Base-by-base conservation (phyloP, 2,888 invertebrate species). In the Nasonia oneida region DNA sequence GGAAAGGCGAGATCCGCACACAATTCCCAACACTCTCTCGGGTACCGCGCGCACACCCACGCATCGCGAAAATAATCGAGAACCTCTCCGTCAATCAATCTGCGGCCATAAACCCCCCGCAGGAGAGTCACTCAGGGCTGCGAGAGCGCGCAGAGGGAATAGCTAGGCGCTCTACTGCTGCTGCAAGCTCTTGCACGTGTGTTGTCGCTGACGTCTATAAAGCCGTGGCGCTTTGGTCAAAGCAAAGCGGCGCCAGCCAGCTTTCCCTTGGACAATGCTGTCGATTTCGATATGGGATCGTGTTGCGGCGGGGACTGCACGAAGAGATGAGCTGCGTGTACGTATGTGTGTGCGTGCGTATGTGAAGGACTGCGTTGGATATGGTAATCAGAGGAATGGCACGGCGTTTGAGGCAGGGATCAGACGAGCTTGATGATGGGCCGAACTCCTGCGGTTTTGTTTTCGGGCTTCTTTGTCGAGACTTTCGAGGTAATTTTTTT, bases 201-300 rank as follows among this genome's bases (percentile, higher is more conserved):
- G n/a, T n/a, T 85, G 86, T 57, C 76, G 53, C 23, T 92, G 92
- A 93, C 93, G 89, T 92, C 92, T 92, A 91, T 92, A 91, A 90
- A 91, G 86, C 88, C 89, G 88, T 86, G 82, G 87, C 88, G 83
- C 83, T 85, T 83, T 78, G 50, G 85, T 87, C 85, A 80, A 80
- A 84, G 78, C 85, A 77, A 29, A 64, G 64, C 29, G 18, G 67
- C 70, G 5, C 29, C 29, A 29, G 53, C 53, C 0, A 29, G 57
- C 33, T 80, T 73, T 81, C 78, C 47, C 79, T 50, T n/a, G 39
- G 78, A 79, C 61, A 80, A 75, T 42, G 75, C 4, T 29, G 37
- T 81, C 81, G 81, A 81, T 81, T 77, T 80, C 57, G 82, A 86
- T 81, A 85, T 73, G 73, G 73, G 81, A 76, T 81, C 78, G 53